These are phyloP conservation scores for Huso huso DNA, from an alignment of 2,797 vertebrate species.

Conservation along the genomic window DNA sequence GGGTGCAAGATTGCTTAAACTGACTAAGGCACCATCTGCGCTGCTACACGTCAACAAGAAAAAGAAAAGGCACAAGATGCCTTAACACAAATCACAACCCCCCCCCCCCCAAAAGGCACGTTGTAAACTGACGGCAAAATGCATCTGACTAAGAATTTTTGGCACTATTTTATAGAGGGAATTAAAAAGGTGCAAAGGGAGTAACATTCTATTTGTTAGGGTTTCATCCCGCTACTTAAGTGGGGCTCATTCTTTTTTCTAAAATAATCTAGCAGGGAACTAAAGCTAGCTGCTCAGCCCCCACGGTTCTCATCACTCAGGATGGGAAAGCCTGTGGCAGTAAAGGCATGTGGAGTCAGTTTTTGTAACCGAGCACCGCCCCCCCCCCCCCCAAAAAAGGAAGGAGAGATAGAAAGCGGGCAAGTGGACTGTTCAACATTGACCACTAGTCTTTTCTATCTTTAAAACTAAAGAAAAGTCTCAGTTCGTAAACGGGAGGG, in stretches of 20 bases:
- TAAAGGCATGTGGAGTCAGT: no score
- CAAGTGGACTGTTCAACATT: background rate
- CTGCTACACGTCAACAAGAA: constrained; percentile 53
- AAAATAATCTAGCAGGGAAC: no score
- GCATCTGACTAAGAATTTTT: constrained; percentile 33
- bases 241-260: no score
- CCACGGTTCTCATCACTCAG: no score
- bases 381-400: no score
- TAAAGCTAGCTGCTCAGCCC: no score
- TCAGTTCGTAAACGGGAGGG: constrained; percentile 2
- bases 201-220: background rate
- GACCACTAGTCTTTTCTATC: background rate
- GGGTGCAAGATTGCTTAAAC: constrained; percentile 28
- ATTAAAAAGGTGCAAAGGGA: constrained; percentile 30
- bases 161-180: constrained; percentile 57
- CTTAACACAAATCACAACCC: constrained; percentile 39
- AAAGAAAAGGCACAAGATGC: constrained; percentile 49
- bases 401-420: background rate
- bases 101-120: constrained; percentile 31
- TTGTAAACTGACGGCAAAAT: constrained; percentile 2
- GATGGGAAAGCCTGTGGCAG: no score
- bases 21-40: constrained; percentile 54
- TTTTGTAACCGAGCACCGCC: no score
- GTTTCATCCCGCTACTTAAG: no score
- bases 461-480: background rate